A percentile compares a stretch with the other conserved stretches of the same genome.
phyloP scores from a whole-genome alignment of 2,888 invertebrate species.

The Steinernema carpocapsae region DNA sequence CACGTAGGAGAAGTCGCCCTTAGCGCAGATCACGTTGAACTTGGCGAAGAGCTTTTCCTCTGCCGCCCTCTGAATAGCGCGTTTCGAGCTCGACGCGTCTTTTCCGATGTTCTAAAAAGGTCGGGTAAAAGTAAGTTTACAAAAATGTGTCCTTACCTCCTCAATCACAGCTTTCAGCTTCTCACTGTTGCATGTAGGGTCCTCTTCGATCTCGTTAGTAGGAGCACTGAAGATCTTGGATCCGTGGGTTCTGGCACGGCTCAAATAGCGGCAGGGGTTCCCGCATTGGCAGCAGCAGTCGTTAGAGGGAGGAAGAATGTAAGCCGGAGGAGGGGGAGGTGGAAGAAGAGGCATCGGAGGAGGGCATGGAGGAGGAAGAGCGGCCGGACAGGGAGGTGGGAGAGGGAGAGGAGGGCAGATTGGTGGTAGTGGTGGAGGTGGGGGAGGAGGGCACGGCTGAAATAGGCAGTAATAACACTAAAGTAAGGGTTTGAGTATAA shows the following conservation, averaged over 20 bases:
- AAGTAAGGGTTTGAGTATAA: too few species aligned
- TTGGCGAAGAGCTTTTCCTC: constrained; percentile 63
- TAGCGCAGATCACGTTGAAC: constrained; percentile 67
- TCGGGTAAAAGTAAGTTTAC: neutral
- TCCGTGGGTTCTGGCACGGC: constrained; percentile 62
- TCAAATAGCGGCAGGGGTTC: constrained; percentile 59
- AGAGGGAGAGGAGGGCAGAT: constrained; percentile 53
- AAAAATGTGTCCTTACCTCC: constrained; percentile 49
- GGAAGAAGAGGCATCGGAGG: constrained; percentile 47
- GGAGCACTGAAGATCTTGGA: constrained; percentile 54
- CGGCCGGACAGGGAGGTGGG: constrained; percentile 48
- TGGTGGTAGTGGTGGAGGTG: constrained; percentile 48
- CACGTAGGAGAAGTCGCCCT: constrained; percentile 66
- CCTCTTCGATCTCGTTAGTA: constrained; percentile 54
- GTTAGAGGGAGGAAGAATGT: constrained; percentile 47
- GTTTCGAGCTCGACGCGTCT: constrained; percentile 64
- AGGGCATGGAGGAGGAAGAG: constrained; percentile 53
- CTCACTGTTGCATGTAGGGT: constrained; percentile 64
- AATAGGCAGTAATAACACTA: too few species aligned
- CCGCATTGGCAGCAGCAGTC: constrained; percentile 66
- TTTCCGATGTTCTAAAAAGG: constrained; percentile 62
- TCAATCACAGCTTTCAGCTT: constrained; percentile 62
- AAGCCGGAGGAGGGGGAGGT: constrained; percentile 47
- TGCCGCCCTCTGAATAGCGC: constrained; percentile 67
- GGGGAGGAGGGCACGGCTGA: constrained; percentile 55